Percentiles rank a stretch among this genome's conserved stretches.
Conservation (phyloP, 2,888 invertebrate species). For the Plutella xylostella region DNA sequence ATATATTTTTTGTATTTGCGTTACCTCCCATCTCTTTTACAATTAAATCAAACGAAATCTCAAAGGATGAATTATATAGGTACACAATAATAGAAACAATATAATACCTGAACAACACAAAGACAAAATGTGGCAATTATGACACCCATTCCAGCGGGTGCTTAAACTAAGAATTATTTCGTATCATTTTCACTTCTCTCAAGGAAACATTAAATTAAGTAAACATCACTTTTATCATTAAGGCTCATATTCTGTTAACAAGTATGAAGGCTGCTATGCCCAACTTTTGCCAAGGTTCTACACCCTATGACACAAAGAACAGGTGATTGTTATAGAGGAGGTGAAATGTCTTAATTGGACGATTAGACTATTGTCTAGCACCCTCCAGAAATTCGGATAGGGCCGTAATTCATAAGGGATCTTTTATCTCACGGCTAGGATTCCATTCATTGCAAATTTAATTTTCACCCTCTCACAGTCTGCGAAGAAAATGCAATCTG, state of each 20-base stretch:
- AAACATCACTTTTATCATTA: too few species aligned
- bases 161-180: too few species aligned
- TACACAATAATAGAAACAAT: too few species aligned
- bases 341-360: constrained; percentile 64
- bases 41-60: too few species aligned
- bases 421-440: constrained; percentile 52
- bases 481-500: background rate
- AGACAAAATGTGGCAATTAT: background rate
- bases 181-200: too few species aligned
- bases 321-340: constrained; percentile 39
- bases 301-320: too few species aligned
- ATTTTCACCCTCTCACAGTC: constrained; percentile 52
- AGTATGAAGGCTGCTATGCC: background rate
- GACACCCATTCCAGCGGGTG: too few species aligned
- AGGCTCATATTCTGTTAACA: too few species aligned
- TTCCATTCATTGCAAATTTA: constrained; percentile 65
- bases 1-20: too few species aligned
- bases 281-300: background rate
- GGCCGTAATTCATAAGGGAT: constrained; percentile 59
- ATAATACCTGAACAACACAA: background rate
- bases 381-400: constrained; percentile 40
- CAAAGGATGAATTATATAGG: too few species aligned
- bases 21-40: too few species aligned
- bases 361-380: constrained; percentile 61
- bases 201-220: background rate